Evolutionary conservation across 2,113 vertebrate genomes (phyloP).

Genomic region (Kobus ellipsiprymnus): DNA sequence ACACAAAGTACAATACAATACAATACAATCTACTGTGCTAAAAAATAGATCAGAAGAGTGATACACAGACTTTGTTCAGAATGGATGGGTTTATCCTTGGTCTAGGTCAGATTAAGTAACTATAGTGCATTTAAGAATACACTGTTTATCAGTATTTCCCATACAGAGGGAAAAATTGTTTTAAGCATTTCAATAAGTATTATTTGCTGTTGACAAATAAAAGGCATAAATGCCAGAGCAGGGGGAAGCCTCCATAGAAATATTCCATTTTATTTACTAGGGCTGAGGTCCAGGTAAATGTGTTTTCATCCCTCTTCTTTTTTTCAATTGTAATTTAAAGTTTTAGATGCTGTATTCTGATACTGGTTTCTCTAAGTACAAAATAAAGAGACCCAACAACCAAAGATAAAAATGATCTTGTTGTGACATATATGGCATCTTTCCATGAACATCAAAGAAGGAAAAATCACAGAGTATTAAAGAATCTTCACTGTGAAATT

Average conservation of each 20-base stretch:
- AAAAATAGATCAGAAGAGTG: not conserved
- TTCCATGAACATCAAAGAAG: not conserved
- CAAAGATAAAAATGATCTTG: not conserved
- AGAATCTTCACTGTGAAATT: not conserved
- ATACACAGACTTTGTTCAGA: not conserved
- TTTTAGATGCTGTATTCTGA: not conserved
- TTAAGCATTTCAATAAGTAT: not conserved
- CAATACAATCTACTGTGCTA: not conserved
- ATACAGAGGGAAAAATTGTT: not conserved
- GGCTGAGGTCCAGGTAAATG: not conserved
- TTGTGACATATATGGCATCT: not conserved
- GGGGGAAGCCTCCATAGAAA: not conserved
- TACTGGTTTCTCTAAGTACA: not conserved
- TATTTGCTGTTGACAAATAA: not conserved
- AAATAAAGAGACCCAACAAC: not conserved
- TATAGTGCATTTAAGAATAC: not conserved
- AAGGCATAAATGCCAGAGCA: not conserved
- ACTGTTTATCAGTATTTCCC: not conserved
- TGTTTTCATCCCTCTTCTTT: not conserved
- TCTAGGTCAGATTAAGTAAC: not conserved
- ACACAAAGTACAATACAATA: not conserved
- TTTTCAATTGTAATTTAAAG: not conserved
- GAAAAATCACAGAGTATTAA: not conserved
- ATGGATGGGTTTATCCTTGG: not conserved
- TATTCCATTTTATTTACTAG: not conserved